Evolutionary conservation across 1,140 invertebrate species (phyloP).

Genomic region (Rhagoletis zephyria): DNA sequence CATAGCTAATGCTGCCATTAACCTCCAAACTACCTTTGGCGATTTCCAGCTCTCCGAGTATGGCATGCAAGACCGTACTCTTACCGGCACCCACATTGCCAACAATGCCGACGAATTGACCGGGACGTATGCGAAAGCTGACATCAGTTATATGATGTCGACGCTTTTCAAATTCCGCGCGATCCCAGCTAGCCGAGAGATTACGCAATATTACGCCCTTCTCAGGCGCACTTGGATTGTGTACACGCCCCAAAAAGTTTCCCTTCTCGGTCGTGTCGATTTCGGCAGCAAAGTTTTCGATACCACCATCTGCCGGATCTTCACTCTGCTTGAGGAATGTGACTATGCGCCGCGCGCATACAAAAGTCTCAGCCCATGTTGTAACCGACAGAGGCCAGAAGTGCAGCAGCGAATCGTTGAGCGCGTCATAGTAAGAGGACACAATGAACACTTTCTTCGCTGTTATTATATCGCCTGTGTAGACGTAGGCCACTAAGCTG

Average conservation of each 20-base stretch:
- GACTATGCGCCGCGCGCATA: conserved; percentile 81
- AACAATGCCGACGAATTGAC: conserved; percentile 79
- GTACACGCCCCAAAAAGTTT: too few relatives aligned
- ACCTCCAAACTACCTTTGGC: conserved; percentile 77
- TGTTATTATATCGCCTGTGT: conserved; percentile 76
- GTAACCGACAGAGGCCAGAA: conserved; percentile 81
- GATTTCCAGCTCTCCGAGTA: conserved; percentile 83
- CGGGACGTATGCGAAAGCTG: conserved; percentile 72
- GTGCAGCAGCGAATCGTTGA: conserved; percentile 77
- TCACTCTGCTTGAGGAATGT: conserved; percentile 75
- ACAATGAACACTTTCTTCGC: conserved; percentile 77
- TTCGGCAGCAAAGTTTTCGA: conserved; percentile 63
- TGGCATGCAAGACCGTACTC: conserved; percentile 80
- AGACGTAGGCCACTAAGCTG: conserved; percentile 78
- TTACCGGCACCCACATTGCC: conserved; percentile 90
- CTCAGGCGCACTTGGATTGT: conserved; percentile 75
- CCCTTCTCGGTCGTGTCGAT: too few relatives aligned
- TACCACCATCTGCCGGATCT: conserved; percentile 65
- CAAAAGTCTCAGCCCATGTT: conserved; percentile 76
- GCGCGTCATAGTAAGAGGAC: conserved; percentile 75
- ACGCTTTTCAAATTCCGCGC: conserved; percentile 61
- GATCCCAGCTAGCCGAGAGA: conserved; percentile 74
- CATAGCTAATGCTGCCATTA: conserved; percentile 83
- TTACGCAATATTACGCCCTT: conserved; percentile 70
- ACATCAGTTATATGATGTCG: conserved; percentile 75